Percentiles rank a stretch among this genome's conserved stretches.
Conservation (phyloP, 2,888 invertebrate genomes). For the Andrena chrysosceles region DNA sequence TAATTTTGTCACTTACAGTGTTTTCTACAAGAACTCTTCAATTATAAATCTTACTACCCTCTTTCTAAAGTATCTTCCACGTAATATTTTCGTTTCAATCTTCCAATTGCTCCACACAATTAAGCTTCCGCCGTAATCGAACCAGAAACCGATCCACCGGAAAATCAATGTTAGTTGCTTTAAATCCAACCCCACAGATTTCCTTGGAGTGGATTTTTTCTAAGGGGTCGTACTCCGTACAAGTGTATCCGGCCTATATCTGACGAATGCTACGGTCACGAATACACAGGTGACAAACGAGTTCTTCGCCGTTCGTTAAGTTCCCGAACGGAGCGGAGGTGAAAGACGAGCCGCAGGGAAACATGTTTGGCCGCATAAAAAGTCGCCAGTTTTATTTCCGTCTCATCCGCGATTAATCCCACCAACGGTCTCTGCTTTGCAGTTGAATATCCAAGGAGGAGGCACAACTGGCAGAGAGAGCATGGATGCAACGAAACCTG, state of each 20-base stretch:
- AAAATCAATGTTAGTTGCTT: too few species aligned
- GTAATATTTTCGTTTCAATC: too few species aligned
- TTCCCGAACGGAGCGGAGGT: conserved; percentile 26
- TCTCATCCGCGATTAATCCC: conserved; percentile 43
- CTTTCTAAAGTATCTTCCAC: too few species aligned
- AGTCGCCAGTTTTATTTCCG: conserved; percentile 55
- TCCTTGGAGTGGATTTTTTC: not conserved
- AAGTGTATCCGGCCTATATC: not conserved
- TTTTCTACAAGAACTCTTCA: too few species aligned
- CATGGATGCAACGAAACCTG: conserved; percentile 91
- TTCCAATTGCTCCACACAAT: too few species aligned
- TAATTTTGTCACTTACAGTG: too few species aligned
- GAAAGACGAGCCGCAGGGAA: conserved; percentile 46
- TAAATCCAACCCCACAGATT: too few species aligned
- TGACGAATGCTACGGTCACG: conserved; percentile 22
- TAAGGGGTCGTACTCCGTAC: not conserved
- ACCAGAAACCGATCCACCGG: too few species aligned
- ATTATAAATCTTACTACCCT: too few species aligned
- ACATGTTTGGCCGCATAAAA: conserved; percentile 72
- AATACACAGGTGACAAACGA: conserved; percentile 52
- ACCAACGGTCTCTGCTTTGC: conserved; percentile 49
- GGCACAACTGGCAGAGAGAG: conserved; percentile 23
- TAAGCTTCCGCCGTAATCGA: too few species aligned
- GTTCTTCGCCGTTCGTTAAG: conserved; percentile 45
- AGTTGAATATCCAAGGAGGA: conserved; percentile 40